These are phyloP conservation scores for Stenodema calcarata DNA, from an alignment of 2,888 invertebrate genomes.

Conservation along the genomic window DNA sequence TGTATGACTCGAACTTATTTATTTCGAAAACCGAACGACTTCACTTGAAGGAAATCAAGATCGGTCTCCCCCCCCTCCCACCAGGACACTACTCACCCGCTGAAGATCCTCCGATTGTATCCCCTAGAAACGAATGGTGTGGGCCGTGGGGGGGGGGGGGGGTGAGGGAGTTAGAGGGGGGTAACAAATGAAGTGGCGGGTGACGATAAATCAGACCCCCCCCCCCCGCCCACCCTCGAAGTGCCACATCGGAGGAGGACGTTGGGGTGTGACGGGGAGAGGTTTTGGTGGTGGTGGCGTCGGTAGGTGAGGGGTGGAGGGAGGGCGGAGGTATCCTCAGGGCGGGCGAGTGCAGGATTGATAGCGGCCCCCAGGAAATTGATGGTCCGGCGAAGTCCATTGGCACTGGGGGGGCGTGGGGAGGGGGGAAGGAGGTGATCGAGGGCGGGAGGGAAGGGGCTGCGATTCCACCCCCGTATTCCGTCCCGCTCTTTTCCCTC, in stretches of 20 bases:
- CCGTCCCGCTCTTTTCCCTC: background rate
- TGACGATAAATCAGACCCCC: constrained; percentile 43
- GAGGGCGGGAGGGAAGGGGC: background rate
- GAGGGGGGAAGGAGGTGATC: too few species aligned
- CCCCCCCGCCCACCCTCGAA: too few species aligned
- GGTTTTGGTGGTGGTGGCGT: background rate
- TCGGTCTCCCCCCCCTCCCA: background rate
- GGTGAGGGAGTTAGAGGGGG: too few species aligned
- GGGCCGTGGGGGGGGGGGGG: background rate
- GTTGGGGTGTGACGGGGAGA: too few species aligned
- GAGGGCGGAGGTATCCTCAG: background rate
- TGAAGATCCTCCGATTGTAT: constrained; percentile 11
- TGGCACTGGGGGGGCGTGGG: background rate
- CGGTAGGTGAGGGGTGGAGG: background rate
- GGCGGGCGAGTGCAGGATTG: constrained; percentile 37
- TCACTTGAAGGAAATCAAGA: too few species aligned
- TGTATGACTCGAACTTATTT: too few species aligned
- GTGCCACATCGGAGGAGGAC: too few species aligned
- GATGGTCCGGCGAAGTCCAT: constrained; percentile 51
- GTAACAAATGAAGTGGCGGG: constrained; percentile 51
- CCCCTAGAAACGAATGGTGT: constrained; percentile 14
- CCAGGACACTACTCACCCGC: background rate
- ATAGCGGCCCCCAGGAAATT: constrained; percentile 50
- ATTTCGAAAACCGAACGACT: too few species aligned
- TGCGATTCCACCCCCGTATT: background rate